Base-by-base conservation (phyloP, 2,797 vertebrate species). In the Danio jaintianensis region DNA sequence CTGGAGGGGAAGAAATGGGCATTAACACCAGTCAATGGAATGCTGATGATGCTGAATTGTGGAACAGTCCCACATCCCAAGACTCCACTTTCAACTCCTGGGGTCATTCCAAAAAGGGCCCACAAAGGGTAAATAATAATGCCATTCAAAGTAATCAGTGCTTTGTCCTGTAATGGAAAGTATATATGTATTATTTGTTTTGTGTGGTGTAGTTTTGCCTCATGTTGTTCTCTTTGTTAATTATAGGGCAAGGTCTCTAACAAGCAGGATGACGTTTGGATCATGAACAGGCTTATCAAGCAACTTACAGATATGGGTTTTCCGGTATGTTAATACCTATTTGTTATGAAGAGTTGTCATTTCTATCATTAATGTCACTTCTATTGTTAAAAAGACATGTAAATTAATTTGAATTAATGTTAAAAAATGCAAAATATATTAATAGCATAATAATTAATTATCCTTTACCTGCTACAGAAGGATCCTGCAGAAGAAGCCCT, bases 261-360 rank as follows among this genome's bases (percentile, higher is more conserved):
- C 93, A 98, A 98, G 92, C 95, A 96, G 91, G 97, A 98, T 79
- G 97, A 98, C 86, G 89, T 93, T 91, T 98, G 97, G 97, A 95
- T 97, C 92, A 96, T 99, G 96, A 97, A 93, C 88, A 96, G 96
- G 89, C 96, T 99, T 91, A 96, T 97, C 90, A 99, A 98, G 90
- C 97, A 99, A 90, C 97, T 99, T 89, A 98, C 97, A 83, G 98
- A 99, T 92, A 99, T 99, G 97, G 98, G 98, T 92, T 99, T 99
- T 94, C 97, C 97, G 90, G 98, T 99, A 89, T 78, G 76, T 59
- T 29, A 43, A 50, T 13, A 20, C 20, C 8, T 58, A 20, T 43
- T 55, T 58, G 47, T 56, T 55, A 20, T 55, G 4, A 16, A 36
- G 50, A 50, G 7, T 38, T 22, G 11, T 3, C n/a, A n/a, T n/a